Percentiles rank a stretch among this genome's conserved stretches.
Conservation (phyloP, 1,140 invertebrate species). For the Bombyx mandarina region DNA sequence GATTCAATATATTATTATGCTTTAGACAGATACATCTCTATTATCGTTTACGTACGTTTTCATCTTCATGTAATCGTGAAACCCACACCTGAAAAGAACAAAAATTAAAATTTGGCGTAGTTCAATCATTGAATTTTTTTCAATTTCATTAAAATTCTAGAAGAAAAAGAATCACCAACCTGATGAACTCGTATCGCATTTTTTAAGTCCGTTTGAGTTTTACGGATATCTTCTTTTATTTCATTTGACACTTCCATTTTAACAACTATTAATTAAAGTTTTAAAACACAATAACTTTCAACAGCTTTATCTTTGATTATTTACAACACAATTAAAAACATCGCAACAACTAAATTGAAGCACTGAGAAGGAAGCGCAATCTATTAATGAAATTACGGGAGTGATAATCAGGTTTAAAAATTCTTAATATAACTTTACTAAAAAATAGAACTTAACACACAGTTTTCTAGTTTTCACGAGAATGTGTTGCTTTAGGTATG, state of each 20-base stretch:
- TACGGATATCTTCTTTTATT: slow-evolving; percentile 75
- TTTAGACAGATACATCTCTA: too few relatives aligned
- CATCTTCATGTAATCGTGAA: slow-evolving; percentile 72
- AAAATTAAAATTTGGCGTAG: background rate
- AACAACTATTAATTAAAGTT: background rate
- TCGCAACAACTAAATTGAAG: slow-evolving; percentile 2
- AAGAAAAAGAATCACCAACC: slow-evolving; percentile 59
- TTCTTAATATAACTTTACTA: too few relatives aligned
- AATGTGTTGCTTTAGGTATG: too few relatives aligned
- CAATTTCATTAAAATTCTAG: slow-evolving; percentile 5
- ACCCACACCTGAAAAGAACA: slow-evolving; percentile 70
- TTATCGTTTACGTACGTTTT: slow-evolving; percentile 65
- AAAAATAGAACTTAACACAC: too few relatives aligned
- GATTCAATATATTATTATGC: too few relatives aligned
- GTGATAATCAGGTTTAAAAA: too few relatives aligned
- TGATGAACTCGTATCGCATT: slow-evolving; percentile 78
- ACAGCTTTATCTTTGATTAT: too few relatives aligned
- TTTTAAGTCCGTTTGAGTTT: slow-evolving; percentile 76
- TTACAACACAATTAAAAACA: too few relatives aligned
- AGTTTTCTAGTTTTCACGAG: too few relatives aligned
- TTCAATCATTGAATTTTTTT: slow-evolving; percentile 1
- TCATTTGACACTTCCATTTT: slow-evolving; percentile 77
- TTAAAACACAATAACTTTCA: too few relatives aligned
- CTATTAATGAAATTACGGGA: too few relatives aligned
- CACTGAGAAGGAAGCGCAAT: slow-evolving; percentile 15